Percentiles rank a stretch among this genome's conserved stretches.
Conservation (phyloP, 2,797 vertebrate genomes). For the Smutsia gigantea region DNA sequence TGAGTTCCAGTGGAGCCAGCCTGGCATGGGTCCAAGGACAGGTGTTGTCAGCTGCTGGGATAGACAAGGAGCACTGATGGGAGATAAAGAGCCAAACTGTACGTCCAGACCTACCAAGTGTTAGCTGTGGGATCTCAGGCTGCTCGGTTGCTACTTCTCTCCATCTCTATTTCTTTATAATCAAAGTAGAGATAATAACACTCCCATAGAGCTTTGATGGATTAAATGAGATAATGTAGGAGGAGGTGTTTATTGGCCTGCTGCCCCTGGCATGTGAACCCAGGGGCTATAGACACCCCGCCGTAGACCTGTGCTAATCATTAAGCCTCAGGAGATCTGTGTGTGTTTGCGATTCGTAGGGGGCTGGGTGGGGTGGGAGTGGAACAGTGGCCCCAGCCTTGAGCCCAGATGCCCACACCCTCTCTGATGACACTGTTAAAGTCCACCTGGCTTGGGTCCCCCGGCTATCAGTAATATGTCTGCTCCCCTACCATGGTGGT, state of each 20-base stretch:
- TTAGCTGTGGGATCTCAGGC: no score
- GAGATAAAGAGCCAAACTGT: not conserved
- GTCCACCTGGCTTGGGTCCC: not conserved
- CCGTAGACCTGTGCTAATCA: not conserved
- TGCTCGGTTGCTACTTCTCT: not conserved
- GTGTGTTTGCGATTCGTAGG: not conserved
- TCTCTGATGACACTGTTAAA: not conserved
- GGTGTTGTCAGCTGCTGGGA: accelerated
- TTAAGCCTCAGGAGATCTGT: not conserved
- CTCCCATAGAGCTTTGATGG: not conserved
- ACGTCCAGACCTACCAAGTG: not conserved
- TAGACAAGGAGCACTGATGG: accelerated
- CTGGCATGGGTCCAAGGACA: not conserved
- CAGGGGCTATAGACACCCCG: not conserved
- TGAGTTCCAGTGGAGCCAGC: not conserved
- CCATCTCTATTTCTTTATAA: not conserved
- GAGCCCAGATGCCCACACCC: not conserved
- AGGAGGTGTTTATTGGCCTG: not conserved
- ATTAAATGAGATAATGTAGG: not conserved
- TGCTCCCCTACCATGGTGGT: not conserved
- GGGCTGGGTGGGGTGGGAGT: not conserved
- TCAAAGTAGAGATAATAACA: not conserved
- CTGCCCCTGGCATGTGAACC: not conserved
- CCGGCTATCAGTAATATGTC: not conserved
- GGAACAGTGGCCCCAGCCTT: not conserved